phyloP scores from a whole-genome alignment of 2,113 vertebrate genomes.

The Petaurus breviceps region DNA sequence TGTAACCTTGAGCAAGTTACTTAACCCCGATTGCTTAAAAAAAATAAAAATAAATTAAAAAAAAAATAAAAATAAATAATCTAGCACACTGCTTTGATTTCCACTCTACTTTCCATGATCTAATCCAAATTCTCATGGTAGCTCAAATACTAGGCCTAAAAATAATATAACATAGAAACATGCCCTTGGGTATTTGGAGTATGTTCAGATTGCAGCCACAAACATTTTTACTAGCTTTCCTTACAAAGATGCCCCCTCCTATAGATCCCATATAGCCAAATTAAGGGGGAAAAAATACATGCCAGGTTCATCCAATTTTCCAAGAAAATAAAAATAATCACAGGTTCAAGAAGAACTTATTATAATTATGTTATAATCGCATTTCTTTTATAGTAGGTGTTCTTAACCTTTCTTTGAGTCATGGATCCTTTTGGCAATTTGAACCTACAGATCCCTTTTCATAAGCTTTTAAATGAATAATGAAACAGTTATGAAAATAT shows the following conservation, averaged over 20 bases:
- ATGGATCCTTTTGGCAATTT: neutral
- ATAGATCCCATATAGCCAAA: neutral
- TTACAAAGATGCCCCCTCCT: neutral
- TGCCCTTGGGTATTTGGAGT: neutral
- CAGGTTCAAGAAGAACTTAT: constrained; percentile 4
- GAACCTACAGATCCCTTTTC: neutral
- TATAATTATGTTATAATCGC: neutral
- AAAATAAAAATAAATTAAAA: too few relatives aligned
- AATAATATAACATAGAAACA: neutral
- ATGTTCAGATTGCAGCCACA: neutral
- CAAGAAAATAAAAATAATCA: neutral
- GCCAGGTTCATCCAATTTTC: constrained; percentile 11
- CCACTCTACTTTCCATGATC: neutral
- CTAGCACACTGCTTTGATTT: neutral
- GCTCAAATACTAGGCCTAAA: constrained; percentile 1
- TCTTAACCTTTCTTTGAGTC: neutral
- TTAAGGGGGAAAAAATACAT: neutral
- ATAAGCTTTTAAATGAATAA: neutral
- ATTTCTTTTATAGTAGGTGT: neutral
- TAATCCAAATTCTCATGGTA: neutral
- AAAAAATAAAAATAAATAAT: constrained; percentile 1
- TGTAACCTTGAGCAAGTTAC: too few relatives aligned
- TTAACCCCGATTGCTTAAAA: too few relatives aligned
- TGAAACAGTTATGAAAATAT: neutral
- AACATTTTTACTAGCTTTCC: neutral